A percentile compares a stretch with the other conserved stretches of the same genome.
These are phyloP conservation scores for Torymus tubicola DNA, from an alignment of 2,888 invertebrate species.

Conservation along the genomic window DNA sequence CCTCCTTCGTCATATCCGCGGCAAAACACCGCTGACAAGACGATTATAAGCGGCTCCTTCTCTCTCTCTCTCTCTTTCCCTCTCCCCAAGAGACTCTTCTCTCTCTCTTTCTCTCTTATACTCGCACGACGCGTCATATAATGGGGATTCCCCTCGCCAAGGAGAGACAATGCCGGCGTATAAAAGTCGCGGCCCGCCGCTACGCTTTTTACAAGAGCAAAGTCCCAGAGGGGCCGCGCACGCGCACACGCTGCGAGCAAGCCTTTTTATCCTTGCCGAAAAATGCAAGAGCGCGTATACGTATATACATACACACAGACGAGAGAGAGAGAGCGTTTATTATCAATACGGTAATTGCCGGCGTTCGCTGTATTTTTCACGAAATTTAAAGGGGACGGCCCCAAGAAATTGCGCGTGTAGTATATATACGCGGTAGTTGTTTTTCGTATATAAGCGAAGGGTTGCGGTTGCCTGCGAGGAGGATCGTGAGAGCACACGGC, in stretches of 20 bases:
- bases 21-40: constrained; percentile 68
- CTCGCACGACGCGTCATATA: constrained; percentile 31
- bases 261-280: constrained; percentile 56
- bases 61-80: constrained; percentile 8
- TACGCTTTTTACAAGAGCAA: constrained; percentile 31
- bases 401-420: neutral
- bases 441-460: no score
- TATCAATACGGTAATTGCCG: constrained; percentile 57
- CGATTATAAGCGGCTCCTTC: constrained; percentile 65
- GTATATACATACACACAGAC: neutral
- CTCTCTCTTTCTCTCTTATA: constrained; percentile 14
- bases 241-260: neutral
- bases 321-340: constrained; percentile 47
- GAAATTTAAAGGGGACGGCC: constrained; percentile 35
- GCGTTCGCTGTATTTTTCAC: constrained; percentile 49
- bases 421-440: neutral
- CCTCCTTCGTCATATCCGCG: constrained; percentile 64
- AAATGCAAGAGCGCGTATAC: constrained; percentile 33
- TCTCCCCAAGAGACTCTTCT: constrained; percentile 24
- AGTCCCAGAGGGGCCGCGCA: constrained; percentile 37
- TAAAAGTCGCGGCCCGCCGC: constrained; percentile 23
- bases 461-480: no score
- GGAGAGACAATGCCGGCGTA: constrained; percentile 32
- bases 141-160: constrained; percentile 7
- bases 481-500: neutral